These are phyloP conservation scores for Oreochromis niloticus DNA, from an alignment of 2,113 vertebrate species.

Conservation along the genomic window DNA sequence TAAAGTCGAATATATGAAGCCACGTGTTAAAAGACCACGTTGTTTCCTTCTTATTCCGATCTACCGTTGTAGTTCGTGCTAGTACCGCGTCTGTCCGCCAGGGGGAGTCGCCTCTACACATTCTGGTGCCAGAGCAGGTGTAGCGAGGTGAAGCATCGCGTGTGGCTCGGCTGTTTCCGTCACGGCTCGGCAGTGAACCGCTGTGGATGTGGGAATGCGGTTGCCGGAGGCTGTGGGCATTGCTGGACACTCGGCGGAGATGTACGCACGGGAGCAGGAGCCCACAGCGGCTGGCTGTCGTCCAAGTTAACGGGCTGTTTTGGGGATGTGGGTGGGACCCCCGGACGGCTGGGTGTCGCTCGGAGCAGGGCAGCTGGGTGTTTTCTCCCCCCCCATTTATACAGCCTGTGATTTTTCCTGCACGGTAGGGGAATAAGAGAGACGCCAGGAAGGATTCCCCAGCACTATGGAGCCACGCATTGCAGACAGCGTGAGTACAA, in stretches of 20 bases:
- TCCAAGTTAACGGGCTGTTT: constrained; percentile 31
- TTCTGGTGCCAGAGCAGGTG: constrained; percentile 47
- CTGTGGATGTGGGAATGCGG: constrained; percentile 66
- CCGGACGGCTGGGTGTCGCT: neutral
- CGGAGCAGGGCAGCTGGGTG: neutral
- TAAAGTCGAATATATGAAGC: neutral
- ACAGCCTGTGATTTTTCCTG: constrained; percentile 14
- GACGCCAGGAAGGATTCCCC: constrained; percentile 48
- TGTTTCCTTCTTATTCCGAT: neutral
- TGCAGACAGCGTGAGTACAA: constrained; percentile 67
- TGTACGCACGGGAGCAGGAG: constrained; percentile 18
- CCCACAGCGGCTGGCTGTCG: constrained; percentile 8
- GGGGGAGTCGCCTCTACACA: neutral
- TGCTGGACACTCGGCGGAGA: constrained; percentile 53
- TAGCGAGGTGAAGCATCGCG: constrained; percentile 26
- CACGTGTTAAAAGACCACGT: neutral
- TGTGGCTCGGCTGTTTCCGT: constrained; percentile 55
- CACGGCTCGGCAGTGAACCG: constrained; percentile 29
- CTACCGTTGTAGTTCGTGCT: neutral
- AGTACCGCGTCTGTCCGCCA: constrained; percentile 4
- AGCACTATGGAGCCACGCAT: constrained; percentile 60
- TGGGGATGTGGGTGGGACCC: constrained; percentile 16
- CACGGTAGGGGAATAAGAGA: constrained; percentile 6
- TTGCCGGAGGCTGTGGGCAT: constrained; percentile 54
- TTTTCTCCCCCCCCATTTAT: neutral